Percentiles rank a stretch among this genome's conserved stretches.
Evolutionary conservation across 2,113 vertebrate species (phyloP).

Genomic region (Erpornis zantholeuca): DNA sequence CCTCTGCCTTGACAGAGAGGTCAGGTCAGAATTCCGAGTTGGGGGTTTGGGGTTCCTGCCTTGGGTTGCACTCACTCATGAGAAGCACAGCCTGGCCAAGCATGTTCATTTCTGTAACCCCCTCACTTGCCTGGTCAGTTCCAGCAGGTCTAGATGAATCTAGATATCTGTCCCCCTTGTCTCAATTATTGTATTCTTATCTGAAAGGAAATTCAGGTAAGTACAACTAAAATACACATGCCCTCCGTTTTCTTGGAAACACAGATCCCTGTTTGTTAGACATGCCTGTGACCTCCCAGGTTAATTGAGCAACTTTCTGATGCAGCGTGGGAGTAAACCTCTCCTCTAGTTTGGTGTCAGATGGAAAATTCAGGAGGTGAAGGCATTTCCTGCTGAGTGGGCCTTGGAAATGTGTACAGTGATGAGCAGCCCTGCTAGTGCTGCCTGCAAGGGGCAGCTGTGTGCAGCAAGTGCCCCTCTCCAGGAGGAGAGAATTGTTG

Average conservation of each 20-base stretch:
- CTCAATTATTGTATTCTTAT: neutral
- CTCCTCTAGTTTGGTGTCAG: neutral
- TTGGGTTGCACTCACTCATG: rapidly evolving
- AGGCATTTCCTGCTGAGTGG: neutral
- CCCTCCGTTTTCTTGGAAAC: neutral
- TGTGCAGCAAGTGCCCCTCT: neutral
- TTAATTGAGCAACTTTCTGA: neutral
- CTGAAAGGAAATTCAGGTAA: neutral
- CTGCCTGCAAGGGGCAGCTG: neutral
- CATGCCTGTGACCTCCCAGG: neutral
- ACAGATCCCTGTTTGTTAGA: neutral
- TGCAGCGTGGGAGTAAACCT: rapidly evolving
- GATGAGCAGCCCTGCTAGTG: neutral
- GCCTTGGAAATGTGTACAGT: neutral
- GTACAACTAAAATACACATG: neutral
- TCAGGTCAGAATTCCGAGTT: neutral
- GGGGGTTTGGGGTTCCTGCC: neutral
- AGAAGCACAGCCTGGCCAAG: neutral
- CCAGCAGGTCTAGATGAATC: neutral
- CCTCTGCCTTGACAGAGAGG: neutral
- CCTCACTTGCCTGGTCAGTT: neutral
- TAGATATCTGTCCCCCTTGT: neutral
- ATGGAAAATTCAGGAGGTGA: neutral
- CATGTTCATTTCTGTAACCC: rapidly evolving
- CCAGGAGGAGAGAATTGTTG: neutral